phyloP scores from a whole-genome alignment of 2,113 vertebrate genomes.

The Sceloporus tristichus region DNA sequence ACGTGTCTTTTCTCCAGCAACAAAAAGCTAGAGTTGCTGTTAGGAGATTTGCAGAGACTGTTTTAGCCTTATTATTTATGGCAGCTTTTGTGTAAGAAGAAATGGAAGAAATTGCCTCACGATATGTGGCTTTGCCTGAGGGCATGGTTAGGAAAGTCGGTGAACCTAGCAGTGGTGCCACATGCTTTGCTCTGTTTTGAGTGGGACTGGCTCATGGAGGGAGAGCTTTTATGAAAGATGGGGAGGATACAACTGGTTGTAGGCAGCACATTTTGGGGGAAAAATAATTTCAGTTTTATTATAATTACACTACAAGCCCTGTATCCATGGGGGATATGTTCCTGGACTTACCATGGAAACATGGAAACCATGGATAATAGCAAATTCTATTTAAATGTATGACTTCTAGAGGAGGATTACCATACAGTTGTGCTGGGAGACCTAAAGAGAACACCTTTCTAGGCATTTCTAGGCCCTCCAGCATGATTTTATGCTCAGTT shows the following conservation, averaged over 20 bases:
- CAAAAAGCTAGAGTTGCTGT: background rate
- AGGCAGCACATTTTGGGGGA: background rate
- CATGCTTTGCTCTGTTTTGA: background rate
- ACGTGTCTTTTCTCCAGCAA: background rate
- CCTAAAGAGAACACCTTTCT: too few relatives aligned
- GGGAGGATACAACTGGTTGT: background rate
- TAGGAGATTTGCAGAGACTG: background rate
- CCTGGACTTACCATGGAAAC: too few relatives aligned
- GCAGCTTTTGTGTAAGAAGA: background rate
- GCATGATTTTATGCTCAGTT: too few relatives aligned
- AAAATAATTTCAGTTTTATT: background rate
- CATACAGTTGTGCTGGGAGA: too few relatives aligned
- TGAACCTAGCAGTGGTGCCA: too few relatives aligned
- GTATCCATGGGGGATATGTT: too few relatives aligned
- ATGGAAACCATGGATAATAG: too few relatives aligned
- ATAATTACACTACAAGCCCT: too few relatives aligned
- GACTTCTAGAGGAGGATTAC: too few relatives aligned
- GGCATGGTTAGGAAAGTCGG: background rate
- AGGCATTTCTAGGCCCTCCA: too few relatives aligned
- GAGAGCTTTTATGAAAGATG: background rate
- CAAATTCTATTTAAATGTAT: too few relatives aligned
- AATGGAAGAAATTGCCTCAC: background rate
- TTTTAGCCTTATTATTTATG: background rate
- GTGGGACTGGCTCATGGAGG: background rate
- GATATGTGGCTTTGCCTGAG: background rate